Evolutionary conservation across 2,797 vertebrate species (phyloP).

Genomic region (Rhynchonycteris naso): DNA sequence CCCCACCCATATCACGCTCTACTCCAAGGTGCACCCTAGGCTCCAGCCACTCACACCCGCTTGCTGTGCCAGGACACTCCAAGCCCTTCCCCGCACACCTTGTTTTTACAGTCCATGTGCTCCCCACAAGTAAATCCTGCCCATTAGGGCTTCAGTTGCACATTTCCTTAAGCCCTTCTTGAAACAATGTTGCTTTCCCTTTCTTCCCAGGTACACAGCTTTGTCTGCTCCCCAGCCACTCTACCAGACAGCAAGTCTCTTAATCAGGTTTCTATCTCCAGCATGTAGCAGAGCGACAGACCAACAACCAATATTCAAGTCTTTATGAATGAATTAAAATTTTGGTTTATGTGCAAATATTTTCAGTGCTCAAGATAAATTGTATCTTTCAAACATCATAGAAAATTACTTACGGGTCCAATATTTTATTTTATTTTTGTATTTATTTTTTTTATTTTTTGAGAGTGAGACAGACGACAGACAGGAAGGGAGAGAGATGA

Average conservation of each 20-base stretch:
- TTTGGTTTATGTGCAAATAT: background rate
- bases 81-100: background rate
- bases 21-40: background rate
- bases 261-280: background rate
- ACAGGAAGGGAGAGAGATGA: too few relatives aligned
- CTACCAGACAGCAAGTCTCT: background rate
- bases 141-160: background rate
- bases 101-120: background rate
- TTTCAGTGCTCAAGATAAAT: background rate
- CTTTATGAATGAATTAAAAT: background rate
- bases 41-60: background rate
- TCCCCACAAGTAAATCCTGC: too few relatives aligned
- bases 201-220: background rate
- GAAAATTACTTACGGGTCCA: background rate
- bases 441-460: too few relatives aligned
- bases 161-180: background rate
- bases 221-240: background rate
- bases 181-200: background rate
- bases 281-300: background rate
- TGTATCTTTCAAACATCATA: slow-evolving; percentile 9
- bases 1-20: background rate
- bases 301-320: background rate
- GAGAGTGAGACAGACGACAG: too few relatives aligned
- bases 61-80: background rate
- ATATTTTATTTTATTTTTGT: slow-evolving; percentile 9